Conservation (phyloP, 2,797 vertebrate genomes). For the Loris lydekkerianus region DNA sequence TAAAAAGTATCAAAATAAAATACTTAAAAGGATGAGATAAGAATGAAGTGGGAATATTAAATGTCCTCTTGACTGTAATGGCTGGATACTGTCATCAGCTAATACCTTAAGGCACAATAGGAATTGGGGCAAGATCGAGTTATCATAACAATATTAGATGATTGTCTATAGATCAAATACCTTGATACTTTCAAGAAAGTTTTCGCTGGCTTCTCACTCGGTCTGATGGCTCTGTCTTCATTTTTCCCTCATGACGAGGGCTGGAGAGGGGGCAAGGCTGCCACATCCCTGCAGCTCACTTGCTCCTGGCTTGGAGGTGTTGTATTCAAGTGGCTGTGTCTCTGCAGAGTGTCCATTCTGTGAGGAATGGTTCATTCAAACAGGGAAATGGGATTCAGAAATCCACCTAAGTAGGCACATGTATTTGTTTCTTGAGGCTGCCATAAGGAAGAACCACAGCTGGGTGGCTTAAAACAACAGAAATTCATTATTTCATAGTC, state of each 20-base stretch:
- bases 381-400: neutral
- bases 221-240: neutral
- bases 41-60: conserved; percentile 11
- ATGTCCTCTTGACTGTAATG: neutral
- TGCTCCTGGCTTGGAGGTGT: neutral
- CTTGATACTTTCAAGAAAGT: neutral
- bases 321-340: neutral
- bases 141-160: neutral
- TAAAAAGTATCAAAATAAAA: conserved; percentile 57
- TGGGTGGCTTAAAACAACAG: neutral
- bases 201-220: neutral
- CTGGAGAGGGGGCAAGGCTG: neutral
- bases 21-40: conserved; percentile 45
- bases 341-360: neutral
- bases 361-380: neutral
- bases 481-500: neutral
- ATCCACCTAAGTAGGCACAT: neutral
- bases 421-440: neutral
- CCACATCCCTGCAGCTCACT: rapidly evolving
- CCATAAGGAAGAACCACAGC: neutral
- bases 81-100: neutral
- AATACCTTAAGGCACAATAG: neutral
- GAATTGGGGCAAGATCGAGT: neutral
- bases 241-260: neutral
- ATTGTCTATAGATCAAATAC: neutral